Conservation (phyloP, 2,113 vertebrate genomes). For the Chiloscyllium plagiosum region DNA sequence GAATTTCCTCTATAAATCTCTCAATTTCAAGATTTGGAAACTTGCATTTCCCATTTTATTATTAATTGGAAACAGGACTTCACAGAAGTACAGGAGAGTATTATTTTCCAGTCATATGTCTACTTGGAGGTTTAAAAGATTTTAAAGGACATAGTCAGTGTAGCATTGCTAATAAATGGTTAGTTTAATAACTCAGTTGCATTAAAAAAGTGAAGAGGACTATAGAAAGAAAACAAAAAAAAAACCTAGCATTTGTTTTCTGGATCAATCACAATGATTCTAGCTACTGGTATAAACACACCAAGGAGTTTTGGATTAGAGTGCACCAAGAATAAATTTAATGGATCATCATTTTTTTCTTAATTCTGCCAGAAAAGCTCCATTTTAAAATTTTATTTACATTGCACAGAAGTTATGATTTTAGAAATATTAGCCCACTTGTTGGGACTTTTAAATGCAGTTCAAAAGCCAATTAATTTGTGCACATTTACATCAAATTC, state of each 20-base stretch:
- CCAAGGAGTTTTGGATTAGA: not conserved
- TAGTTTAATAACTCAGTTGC: not conserved
- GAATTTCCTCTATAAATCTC: not conserved
- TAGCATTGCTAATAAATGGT: not conserved
- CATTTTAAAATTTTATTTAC: not conserved
- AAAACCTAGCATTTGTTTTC: conserved; percentile 2
- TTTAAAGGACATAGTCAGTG: not conserved
- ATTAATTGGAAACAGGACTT: not conserved
- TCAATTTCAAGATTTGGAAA: not conserved
- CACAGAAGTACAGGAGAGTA: not conserved
- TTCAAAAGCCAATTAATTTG: conserved; percentile 3
- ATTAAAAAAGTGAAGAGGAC: not conserved
- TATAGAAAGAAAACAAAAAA: not conserved
- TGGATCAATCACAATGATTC: not conserved
- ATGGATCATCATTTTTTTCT: not conserved
- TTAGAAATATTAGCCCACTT: not conserved
- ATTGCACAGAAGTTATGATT: not conserved
- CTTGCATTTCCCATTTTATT: not conserved
- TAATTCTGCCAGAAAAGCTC: not conserved
- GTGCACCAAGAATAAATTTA: not conserved
- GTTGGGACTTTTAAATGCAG: not conserved
- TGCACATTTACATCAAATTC: conserved; percentile 8
- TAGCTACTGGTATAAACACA: not conserved
- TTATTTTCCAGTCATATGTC: not conserved
- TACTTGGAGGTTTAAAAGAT: too few species aligned